Percentiles rank a stretch among this genome's conserved stretches.
phyloP scores from a whole-genome alignment of 2,113 vertebrate genomes.

The Galemys pyrenaicus region DNA sequence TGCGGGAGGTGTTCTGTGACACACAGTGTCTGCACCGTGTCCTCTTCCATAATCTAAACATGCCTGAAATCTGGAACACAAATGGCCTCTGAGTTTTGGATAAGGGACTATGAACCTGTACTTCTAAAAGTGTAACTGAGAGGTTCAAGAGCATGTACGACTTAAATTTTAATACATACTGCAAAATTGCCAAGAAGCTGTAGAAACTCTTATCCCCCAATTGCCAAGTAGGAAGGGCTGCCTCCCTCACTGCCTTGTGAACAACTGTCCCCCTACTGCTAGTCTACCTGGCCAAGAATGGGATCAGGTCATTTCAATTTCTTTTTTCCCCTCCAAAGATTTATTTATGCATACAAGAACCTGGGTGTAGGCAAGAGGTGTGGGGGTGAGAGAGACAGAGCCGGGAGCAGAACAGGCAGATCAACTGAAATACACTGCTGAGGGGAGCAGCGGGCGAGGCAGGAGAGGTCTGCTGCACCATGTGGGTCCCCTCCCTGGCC shows the following conservation, averaged over 20 bases:
- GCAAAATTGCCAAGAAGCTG: neutral
- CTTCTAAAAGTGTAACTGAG: neutral
- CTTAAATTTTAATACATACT: neutral
- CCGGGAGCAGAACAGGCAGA: too few species aligned
- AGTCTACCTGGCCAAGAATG: neutral
- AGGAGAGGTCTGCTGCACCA: too few species aligned
- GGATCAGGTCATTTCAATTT: neutral
- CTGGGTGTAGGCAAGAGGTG: too few species aligned
- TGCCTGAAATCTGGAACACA: neutral
- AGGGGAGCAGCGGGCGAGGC: too few species aligned
- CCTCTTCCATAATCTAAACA: neutral
- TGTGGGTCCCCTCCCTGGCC: too few species aligned
- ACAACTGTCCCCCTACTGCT: neutral
- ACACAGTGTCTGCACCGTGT: neutral
- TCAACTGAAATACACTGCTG: too few species aligned
- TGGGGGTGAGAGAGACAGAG: too few species aligned
- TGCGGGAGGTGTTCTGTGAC: neutral
- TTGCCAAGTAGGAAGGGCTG: neutral
- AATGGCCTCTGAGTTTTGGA: neutral
- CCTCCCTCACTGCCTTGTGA: neutral
- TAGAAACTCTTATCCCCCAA: neutral
- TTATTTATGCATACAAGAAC: too few species aligned
- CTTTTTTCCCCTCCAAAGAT: too few species aligned
- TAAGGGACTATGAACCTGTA: neutral
- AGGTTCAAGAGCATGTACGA: neutral